Evolutionary conservation across 92 coral and sea anemone genomes (phyloP).

Genomic region (Hydrozoanthus gracilis): DNA sequence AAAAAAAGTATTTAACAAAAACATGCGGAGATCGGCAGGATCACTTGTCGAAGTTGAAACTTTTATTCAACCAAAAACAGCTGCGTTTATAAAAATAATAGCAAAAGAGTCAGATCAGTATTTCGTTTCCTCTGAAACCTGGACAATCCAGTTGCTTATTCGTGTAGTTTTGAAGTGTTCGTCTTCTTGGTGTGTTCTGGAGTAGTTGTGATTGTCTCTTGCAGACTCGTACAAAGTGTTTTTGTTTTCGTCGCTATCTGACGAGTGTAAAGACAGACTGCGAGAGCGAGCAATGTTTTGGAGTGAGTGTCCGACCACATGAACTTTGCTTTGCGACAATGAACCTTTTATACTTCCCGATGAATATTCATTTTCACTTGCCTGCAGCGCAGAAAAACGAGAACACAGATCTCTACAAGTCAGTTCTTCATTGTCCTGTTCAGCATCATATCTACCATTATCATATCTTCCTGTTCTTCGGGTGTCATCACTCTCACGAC

Average conservation of each 20-base stretch:
- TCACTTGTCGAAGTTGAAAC: too few species aligned
- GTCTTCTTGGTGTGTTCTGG: conserved; percentile 4
- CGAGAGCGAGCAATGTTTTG: not conserved
- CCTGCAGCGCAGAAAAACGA: not conserved
- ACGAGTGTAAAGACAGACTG: not conserved
- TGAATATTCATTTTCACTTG: not conserved
- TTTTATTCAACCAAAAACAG: too few species aligned
- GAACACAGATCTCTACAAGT: not conserved
- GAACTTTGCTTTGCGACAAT: not conserved
- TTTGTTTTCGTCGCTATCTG: conserved; percentile 1
- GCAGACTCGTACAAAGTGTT: not conserved
- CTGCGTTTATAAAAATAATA: too few species aligned
- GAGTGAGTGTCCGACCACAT: not conserved
- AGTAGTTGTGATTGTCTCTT: not conserved
- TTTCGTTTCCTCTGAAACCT: conserved; percentile 29
- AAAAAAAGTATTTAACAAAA: too few species aligned
- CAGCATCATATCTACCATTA: not conserved
- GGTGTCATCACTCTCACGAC: not conserved
- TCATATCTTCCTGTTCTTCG: conserved; percentile 13
- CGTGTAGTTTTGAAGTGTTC: conserved; percentile 4
- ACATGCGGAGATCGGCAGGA: too few species aligned
- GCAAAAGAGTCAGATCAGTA: not conserved
- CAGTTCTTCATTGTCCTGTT: not conserved
- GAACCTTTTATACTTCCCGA: not conserved
- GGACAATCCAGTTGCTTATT: conserved; percentile 44